Base-by-base conservation (phyloP, 2,113 vertebrate genomes). In the Platichthys stellatus region DNA sequence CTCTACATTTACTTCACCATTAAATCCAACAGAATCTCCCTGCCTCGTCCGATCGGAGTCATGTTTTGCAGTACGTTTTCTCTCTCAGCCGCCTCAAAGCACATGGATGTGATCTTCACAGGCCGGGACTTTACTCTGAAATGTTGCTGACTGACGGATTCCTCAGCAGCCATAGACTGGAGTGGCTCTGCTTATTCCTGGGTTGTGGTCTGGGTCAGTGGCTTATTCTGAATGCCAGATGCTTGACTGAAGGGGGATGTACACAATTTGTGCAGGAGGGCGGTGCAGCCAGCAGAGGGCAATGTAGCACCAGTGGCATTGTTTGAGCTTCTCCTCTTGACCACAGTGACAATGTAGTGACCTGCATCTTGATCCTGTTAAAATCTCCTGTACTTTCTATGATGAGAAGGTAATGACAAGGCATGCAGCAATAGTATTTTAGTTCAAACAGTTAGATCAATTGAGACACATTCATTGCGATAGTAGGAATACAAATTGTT, bases 61-160 rank as follows among this genome's bases (percentile, higher is more conserved):
- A 18, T 69, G 43, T 69, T 57, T 18, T 40, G 68, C 57, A 63
- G 70, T 67, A 47, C 35, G 17, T 72, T 76, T 72, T 53, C 53
- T 58, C 60, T 20, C 66, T 77, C 80, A 56, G 65, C 74, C 65
- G 17, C 49, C 14, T 18, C 15, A 2, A 60, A 90, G 82, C 82
- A 86, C 86, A 80, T 84, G 84, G 83, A 81, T 69, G 68, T 62
- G 60, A 87, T 80, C 78, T 76, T 66, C 49, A 69, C 53, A 23
- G 63, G 74, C 77, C 49, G 2, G 67, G 75, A 84, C 77, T 80
- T 73, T 72, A 13, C 79, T 83, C 75, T 62, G 73, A 89, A 92
- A 85, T 91, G 84, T 87, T 93, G 92, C 92, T 92, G 92, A 93
- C 92, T 83, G 85, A 83, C 82, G 67, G 90, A 93, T 93, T 93